Percentiles rank a stretch among this genome's conserved stretches.
Evolutionary conservation across 2,888 invertebrate species (phyloP).

Genomic region (Eupithecia dodoneata): DNA sequence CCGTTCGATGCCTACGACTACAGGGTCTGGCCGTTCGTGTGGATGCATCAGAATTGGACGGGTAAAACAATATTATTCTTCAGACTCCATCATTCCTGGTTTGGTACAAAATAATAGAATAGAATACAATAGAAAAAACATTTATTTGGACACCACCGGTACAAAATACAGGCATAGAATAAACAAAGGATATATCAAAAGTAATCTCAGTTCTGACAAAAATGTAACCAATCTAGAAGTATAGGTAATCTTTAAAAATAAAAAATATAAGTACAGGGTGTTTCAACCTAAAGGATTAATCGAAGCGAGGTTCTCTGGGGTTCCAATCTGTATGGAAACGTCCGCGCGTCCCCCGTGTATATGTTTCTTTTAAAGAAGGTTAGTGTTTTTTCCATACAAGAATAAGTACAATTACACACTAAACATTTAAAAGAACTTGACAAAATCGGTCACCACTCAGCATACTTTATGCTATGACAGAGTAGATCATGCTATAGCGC

Average conservation of each 20-base stretch:
- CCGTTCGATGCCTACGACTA: neutral
- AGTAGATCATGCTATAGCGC: no score
- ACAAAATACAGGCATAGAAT: no score
- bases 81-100: neutral
- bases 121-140: no score
- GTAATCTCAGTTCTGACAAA: neutral
- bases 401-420: neutral
- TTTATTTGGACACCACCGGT: no score
- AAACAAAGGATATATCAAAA: no score
- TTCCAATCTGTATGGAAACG: neutral
- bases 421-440: neutral
- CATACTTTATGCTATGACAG: no score
- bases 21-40: slow-evolving; percentile 4
- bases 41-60: slow-evolving; percentile 4
- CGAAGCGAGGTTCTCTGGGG: neutral
- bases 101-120: neutral
- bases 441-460: neutral
- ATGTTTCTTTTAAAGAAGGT: no score
- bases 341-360: neutral
- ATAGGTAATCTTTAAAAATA: no score
- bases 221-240: no score
- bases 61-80: neutral
- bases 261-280: no score
- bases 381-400: neutral
- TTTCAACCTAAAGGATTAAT: neutral